A percentile compares a stretch with the other conserved stretches of the same genome.
Evolutionary conservation across 2,888 invertebrate species (phyloP).

Genomic region (Lutraria lutraria): DNA sequence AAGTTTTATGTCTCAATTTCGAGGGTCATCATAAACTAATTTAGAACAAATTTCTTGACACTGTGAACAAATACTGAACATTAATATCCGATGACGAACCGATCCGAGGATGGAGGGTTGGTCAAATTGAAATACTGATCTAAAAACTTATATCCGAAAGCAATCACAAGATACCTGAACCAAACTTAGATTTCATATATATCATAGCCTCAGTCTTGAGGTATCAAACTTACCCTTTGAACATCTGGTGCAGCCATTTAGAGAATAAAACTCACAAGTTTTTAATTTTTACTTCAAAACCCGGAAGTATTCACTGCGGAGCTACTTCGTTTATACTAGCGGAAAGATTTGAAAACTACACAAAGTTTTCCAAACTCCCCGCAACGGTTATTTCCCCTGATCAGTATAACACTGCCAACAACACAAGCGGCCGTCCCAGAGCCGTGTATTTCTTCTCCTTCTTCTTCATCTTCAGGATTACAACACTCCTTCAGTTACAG

Average conservation of each 20-base stretch:
- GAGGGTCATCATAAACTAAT: too few relatives aligned
- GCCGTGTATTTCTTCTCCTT: too few relatives aligned
- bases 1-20: too few relatives aligned
- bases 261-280: conserved; percentile 9
- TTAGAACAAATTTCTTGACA: too few relatives aligned
- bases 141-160: not conserved
- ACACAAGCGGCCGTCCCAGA: too few relatives aligned
- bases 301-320: conserved; percentile 54
- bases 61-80: too few relatives aligned
- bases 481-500: too few relatives aligned
- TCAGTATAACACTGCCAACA: too few relatives aligned
- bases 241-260: conserved; percentile 48
- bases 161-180: not conserved
- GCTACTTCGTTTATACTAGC: not conserved
- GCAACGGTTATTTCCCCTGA: too few relatives aligned
- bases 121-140: not conserved
- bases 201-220: not conserved
- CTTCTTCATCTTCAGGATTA: too few relatives aligned
- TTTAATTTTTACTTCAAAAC: conserved; percentile 20
- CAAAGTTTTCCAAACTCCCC: not conserved
- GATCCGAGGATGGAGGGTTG: not conserved
- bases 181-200: not conserved
- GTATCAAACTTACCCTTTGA: conserved; percentile 28
- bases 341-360: not conserved
- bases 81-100: too few relatives aligned